phyloP scores from a whole-genome alignment of 2,888 invertebrate species.

The Plagodis pulveraria region DNA sequence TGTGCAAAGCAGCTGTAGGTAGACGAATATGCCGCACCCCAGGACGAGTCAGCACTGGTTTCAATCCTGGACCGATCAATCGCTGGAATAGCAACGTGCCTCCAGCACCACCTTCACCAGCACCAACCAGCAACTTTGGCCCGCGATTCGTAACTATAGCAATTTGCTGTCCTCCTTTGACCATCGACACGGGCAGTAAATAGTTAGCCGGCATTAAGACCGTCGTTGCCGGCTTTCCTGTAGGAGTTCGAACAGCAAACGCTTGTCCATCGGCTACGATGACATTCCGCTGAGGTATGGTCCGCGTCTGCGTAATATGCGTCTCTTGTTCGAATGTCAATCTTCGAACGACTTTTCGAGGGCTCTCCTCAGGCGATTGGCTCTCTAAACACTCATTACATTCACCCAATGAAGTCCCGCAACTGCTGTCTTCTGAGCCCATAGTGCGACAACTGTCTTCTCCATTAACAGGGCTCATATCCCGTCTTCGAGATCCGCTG shows the following conservation, averaged over 20 bases:
- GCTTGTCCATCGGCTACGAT: conserved; percentile 88
- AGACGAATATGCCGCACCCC: conserved; percentile 83
- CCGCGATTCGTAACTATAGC: conserved; percentile 90
- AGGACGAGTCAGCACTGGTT: conserved; percentile 80
- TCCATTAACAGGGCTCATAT: conserved; percentile 85
- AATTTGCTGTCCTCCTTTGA: conserved; percentile 89
- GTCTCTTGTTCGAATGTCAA: conserved; percentile 76
- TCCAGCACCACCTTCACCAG: conserved; percentile 79
- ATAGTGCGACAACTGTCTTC: conserved; percentile 89
- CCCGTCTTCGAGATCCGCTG: conserved; percentile 85
- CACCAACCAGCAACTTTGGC: conserved; percentile 78
- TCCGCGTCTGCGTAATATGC: conserved; percentile 53
- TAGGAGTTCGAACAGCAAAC: conserved; percentile 85
- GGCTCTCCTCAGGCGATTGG: conserved; percentile 84
- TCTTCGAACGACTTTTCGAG: conserved; percentile 75
- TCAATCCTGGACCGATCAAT: conserved; percentile 86
- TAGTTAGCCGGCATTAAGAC: conserved; percentile 90
- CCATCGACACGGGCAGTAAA: conserved; percentile 88
- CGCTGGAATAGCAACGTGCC: conserved; percentile 88
- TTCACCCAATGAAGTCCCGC: conserved; percentile 86
- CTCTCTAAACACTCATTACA: conserved; percentile 82
- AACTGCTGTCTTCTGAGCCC: conserved; percentile 91
- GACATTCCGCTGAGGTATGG: conserved; percentile 80
- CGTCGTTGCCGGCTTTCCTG: conserved; percentile 86
- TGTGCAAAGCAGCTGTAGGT: conserved; percentile 75